Conservation (phyloP, 92 coral and sea anemone species). For the Porites cylindrica region DNA sequence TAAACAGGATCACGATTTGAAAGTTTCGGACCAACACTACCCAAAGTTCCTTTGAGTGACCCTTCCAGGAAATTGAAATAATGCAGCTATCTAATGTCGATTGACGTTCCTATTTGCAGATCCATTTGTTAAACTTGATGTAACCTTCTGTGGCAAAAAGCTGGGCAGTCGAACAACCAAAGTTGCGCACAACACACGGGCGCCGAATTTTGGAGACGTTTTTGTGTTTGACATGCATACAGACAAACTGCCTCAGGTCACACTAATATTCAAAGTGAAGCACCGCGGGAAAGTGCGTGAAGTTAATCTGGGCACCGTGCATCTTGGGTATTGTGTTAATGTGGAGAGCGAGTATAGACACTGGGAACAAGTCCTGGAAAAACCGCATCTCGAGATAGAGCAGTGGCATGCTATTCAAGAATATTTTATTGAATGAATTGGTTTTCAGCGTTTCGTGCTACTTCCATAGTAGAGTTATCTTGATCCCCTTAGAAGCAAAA, state of each 20-base stretch:
- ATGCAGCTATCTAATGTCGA: not conserved
- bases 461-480: no score
- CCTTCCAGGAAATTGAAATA: not conserved
- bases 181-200: constrained; percentile 60
- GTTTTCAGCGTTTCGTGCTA: no score
- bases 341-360: constrained; percentile 93
- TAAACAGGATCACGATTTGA: no score
- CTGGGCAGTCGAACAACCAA: constrained; percentile 83
- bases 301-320: constrained; percentile 75
- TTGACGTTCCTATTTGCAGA: constrained; percentile 55
- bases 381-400: constrained; percentile 90
- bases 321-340: constrained; percentile 88
- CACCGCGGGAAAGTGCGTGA: constrained; percentile 81
- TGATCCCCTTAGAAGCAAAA: no score
- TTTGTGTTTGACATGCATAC: constrained; percentile 81
- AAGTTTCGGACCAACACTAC: no score
- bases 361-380: constrained; percentile 94
- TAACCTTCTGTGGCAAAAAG: constrained; percentile 71
- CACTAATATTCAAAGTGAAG: constrained; percentile 81
- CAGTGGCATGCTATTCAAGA: constrained; percentile 89
- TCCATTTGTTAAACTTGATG: constrained; percentile 87
- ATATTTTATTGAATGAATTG: constrained; percentile 27
- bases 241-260: constrained; percentile 91
- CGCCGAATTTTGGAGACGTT: constrained; percentile 79
- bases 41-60: no score